These are phyloP conservation scores for Chymomyza fuscimana DNA, from an alignment of 2,888 invertebrate genomes.

Conservation along the genomic window DNA sequence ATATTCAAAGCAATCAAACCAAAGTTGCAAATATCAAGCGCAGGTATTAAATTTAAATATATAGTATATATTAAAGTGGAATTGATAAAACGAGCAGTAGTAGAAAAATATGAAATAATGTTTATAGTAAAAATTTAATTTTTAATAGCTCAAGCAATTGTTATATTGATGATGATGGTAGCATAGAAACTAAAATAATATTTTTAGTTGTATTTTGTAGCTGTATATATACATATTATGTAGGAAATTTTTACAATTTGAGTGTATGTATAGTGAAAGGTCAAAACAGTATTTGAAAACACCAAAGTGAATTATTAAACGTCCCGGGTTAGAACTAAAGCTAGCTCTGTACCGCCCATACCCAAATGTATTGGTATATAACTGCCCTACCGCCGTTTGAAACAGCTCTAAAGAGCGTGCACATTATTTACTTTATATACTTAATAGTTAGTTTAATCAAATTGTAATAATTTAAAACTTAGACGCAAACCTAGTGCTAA, in stretches of 20 bases:
- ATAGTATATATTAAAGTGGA: not conserved
- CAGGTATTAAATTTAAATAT: not conserved
- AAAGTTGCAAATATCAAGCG: conserved; percentile 15
- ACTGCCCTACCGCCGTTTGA: not conserved
- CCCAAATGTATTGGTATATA: not conserved
- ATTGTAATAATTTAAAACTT: not conserved
- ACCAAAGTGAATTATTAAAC: conserved; percentile 61
- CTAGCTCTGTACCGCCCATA: not conserved
- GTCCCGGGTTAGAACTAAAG: not conserved
- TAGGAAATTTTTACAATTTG: not conserved
- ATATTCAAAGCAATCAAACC: conserved; percentile 15
- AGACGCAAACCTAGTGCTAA: not conserved
- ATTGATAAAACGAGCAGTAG: conserved; percentile 8
- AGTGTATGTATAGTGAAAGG: conserved; percentile 14
- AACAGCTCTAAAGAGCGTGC: not conserved
- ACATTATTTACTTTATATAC: not conserved
- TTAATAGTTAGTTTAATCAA: not conserved
- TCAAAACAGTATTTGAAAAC: conserved; percentile 47
- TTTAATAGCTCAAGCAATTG: not conserved
- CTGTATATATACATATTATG: conserved; percentile 12
- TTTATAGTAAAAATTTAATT: not conserved
- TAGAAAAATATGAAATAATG: not conserved
- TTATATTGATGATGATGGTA: not conserved
- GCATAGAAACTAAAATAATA: conserved; percentile 10
- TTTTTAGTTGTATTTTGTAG: conserved; percentile 31